A percentile compares a stretch with the other conserved stretches of the same genome.
These are phyloP conservation scores for Taenioides sp. DNA, from an alignment of 2,797 vertebrate genomes.

Conservation along the genomic window DNA sequence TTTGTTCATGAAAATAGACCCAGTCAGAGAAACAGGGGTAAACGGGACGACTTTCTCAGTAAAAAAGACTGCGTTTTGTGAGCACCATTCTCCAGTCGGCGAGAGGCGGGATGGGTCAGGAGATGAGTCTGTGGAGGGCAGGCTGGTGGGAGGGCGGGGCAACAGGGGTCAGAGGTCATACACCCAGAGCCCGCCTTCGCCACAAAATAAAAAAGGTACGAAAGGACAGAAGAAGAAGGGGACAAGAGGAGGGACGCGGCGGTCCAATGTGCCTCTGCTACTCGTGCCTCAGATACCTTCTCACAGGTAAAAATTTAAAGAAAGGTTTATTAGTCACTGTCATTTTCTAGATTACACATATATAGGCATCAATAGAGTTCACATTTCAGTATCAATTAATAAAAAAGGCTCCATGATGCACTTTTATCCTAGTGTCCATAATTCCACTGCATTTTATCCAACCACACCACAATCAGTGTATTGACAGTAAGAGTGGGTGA, in stretches of 20 bases:
- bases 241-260: slow-evolving; percentile 77
- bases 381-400: neutral
- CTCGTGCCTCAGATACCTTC: slow-evolving; percentile 92
- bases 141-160: slow-evolving; percentile 74
- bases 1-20: slow-evolving; percentile 98
- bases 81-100: slow-evolving; percentile 87
- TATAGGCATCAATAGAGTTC: neutral
- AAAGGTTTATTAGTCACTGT: neutral
- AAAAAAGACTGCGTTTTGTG: slow-evolving; percentile 96
- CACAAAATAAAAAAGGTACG: slow-evolving; percentile 79
- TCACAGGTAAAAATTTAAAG: slow-evolving; percentile 80
- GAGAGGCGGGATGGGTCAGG: slow-evolving; percentile 68
- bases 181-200: slow-evolving; percentile 72
- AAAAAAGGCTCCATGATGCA: neutral
- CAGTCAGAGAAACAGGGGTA: slow-evolving; percentile 89
- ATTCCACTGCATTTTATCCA: neutral
- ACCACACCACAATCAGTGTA: neutral
- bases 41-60: slow-evolving; percentile 95
- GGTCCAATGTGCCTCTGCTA: slow-evolving; percentile 80
- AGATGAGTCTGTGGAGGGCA: slow-evolving; percentile 79
- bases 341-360: no score
- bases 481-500: no score
- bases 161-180: slow-evolving; percentile 79
- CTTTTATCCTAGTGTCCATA: neutral
- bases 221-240: slow-evolving; percentile 82